Evolutionary conservation across 35 echinoderm and acorn worm genomes (phyloP).

Genomic region (Apostichopus californicus): DNA sequence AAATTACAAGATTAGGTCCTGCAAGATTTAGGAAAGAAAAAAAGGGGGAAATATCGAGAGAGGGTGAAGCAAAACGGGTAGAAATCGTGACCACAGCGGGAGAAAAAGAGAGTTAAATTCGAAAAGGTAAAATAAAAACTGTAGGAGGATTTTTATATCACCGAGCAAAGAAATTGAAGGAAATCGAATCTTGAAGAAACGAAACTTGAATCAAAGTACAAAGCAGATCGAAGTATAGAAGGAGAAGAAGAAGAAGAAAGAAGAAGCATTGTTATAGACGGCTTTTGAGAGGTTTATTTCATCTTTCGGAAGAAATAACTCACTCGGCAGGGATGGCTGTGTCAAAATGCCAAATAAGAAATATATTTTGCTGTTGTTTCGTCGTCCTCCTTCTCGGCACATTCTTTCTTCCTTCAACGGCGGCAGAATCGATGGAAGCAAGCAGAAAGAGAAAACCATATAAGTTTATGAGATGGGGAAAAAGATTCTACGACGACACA

Average conservation of each 20-base stretch:
- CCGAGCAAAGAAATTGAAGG: neutral
- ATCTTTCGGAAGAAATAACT: neutral
- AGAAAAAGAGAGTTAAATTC: no score
- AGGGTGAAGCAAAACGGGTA: neutral
- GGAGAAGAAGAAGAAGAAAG: neutral
- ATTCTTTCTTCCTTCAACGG: conserved; percentile 1
- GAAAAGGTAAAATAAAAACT: no score
- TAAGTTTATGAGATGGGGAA: conserved; percentile 54
- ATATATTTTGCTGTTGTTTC: conserved; percentile 36
- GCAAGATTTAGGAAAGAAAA: no score
- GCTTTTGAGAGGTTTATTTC: neutral
- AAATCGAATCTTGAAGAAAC: neutral
- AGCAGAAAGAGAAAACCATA: conserved; percentile 20
- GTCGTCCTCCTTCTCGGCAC: conserved; percentile 10
- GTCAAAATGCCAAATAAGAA: conserved; percentile 35
- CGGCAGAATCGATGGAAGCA: conserved; percentile 19
- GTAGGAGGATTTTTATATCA: neutral
- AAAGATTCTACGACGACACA: conserved; percentile 47
- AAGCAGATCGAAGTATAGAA: neutral
- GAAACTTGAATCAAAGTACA: neutral
- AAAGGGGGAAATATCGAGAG: neutral
- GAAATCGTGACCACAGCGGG: no score
- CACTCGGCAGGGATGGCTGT: conserved; percentile 30
- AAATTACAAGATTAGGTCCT: no score
- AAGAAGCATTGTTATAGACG: neutral